Evolutionary conservation across 2,888 invertebrate genomes (phyloP), one percentile per base, ranked within the genome.

Genomic region (Leptura quadrifasciata): DNA sequence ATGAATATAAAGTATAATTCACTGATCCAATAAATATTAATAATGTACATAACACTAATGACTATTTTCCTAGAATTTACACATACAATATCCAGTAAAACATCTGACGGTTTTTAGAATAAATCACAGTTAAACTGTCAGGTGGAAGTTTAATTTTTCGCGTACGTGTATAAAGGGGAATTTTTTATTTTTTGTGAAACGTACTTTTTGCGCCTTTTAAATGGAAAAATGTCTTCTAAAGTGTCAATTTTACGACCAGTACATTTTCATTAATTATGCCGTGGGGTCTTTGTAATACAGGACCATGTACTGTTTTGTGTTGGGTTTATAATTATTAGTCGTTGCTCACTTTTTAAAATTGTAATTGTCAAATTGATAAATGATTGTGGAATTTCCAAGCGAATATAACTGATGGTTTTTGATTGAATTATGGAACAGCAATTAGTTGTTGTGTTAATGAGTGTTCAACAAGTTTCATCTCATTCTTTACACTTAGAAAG

Each of bases 111-210:
- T 35, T 63, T 39, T n/a, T 10, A 63, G 12, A 63, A 63, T 63
- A 63, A 63, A 63, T 63, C 63, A 63, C 63, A 39, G 35, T 63
- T 63, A 63, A 63, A 63, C 63, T 63, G 63, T 63, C 63, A 63
- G 63, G 20, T 63, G 39, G 39, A 63, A 5, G 63, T 17, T 63
- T 35, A 63, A 63, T 63, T 63, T 24, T 63, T 63, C 47, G 47
- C 17, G n/a, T 63, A 63, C 20, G 18, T n/a, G 15, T 63, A 20
- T 10, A 18, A 63, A 18, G 39, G 35, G 63, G 39, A 20, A 18
- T 5, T 18, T 35, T 63, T 63, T 20, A 63, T 47, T 39, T 47
- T 47, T 47, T 12, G 47, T n/a, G 47, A 15, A n/a, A 47, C 47
- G 2, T n/a, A 47, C 2, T 47, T 47, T 47, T 47, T 47, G 47